Evolutionary conservation across 1,140 invertebrate species (phyloP), one percentile per base, ranked within the genome.

Genomic region (Riptortus pedestris): DNA sequence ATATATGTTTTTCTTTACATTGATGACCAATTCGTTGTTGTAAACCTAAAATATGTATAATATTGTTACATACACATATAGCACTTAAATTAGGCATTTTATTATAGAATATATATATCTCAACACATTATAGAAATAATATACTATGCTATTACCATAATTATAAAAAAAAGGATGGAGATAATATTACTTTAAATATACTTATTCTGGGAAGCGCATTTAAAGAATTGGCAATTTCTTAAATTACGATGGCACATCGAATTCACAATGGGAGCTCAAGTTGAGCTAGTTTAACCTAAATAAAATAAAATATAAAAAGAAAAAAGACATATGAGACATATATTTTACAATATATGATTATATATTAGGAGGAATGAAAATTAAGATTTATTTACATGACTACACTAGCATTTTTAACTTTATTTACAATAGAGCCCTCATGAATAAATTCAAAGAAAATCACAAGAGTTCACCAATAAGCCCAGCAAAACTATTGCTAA

Each of bases 91-190:
- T 64, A 64, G 63, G 51, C 29, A 24, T 63, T 58, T 43, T 64
- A 43, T 48, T 64, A 64, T 64, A 64, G 63, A 64, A 64, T 64
- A 64, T 64, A 57, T 59, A 64, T 64, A 51, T 63, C 22, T 64
- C 63, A 64, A 64, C 63, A 64, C 63, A 64, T 64, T 38, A 64
- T 64, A 64, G 48, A 63, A 31, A 64, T 57, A 64, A 38, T 55
- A 64, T 29, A 57, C 51, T 63, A 31, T 57, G 27, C 20, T 64
- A 64, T 58, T n/a, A 64, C 28, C 22, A 26, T 57, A 55, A 64
- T 64, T n/a, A 55, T 64, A 64, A 64, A 62, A 62, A 62, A 62
- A 62, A 62, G 60, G 60, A 62, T 45, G 60, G 60, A 62, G 60
- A 26, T 24, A 45, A 48, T 62, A 47, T 59, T 59, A 14, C n/a